Evolutionary conservation across 64 coral and sea anemone species (phyloP), one percentile per base, ranked within the genome.

Genomic region (Actinia tenebrosa): DNA sequence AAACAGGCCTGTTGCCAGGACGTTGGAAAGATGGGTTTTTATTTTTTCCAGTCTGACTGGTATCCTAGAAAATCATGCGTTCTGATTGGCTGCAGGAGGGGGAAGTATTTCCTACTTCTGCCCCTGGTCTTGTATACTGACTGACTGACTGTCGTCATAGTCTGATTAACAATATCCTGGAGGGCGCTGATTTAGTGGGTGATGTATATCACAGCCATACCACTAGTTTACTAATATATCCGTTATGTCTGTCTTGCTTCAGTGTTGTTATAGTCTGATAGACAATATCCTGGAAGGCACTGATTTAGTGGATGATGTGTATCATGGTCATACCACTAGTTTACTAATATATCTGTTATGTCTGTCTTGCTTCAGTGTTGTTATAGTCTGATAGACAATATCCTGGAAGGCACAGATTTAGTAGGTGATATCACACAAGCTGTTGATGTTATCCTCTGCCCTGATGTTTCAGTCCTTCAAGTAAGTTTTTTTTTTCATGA

Each of bases 191-290:
- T 78, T 87, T 92, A 77, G 86, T 86, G 22, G 93, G 96, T 50
- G 30, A 37, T 37, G 30, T 37, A 0, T 37, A 37, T 37, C 30
- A 37, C 7, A 2, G 47, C 2, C 4, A 50, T 50, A 50, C 47
- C 47, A 50, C 47, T 50, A 50, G 47, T 50, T 5, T 50, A 50
- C 47, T 50, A 50, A 50, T 50, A 66, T 0, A 25, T 23, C 19
- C 63, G 23, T 66, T 66, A 14, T 10, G 6, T 4, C 3, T n/a
- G 19, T 37, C 15, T 6, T 66, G 3, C 64, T 62, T 77, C 77
- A 99, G 97, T 93, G 93, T 86, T 99, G 97, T 60, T 95, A 93
- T 84, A 92, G 90, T 88, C 20, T 99, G 10, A 94, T 99, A 89
- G 97, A 99, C 86, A 94, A 78, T 78, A 82, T 99, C 17, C 88